Conservation (phyloP, 2,797 vertebrate species). For the Epinephelus malabaricus region DNA sequence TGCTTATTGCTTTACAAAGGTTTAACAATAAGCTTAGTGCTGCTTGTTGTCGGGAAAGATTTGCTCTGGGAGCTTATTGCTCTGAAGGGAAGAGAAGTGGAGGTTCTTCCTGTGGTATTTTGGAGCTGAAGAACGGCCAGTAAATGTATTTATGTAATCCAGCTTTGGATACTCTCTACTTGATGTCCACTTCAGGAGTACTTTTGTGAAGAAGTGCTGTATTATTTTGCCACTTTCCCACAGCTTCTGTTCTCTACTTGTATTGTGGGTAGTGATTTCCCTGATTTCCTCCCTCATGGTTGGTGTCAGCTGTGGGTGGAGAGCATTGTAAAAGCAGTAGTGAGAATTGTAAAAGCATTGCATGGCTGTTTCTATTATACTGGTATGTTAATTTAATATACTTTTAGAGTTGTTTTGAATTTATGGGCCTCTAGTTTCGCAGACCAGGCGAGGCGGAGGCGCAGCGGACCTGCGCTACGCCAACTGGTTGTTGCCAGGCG, state of each 20-base stretch:
- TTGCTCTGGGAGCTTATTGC: conserved; percentile 1
- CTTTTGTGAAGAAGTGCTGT: background rate
- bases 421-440: no score
- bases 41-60: background rate
- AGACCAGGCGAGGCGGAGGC: no score
- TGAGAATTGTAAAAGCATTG: background rate
- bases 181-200: background rate
- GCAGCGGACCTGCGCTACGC: no score
- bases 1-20: background rate
- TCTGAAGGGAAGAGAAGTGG: background rate
- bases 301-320: background rate
- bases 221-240: background rate
- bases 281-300: background rate
- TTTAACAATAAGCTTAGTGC: conserved; percentile 2
- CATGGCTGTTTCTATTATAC: background rate
- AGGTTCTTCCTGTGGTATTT: background rate
- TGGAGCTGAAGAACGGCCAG: background rate
- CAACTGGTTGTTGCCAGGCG: no score
- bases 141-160: background rate
- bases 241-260: background rate
- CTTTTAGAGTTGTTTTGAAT: no score
- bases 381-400: background rate
- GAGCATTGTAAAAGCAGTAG: background rate
- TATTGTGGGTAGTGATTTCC: background rate
- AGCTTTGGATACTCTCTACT: background rate